Conservation (phyloP, 2,113 vertebrate genomes). For the Neolamprologus devosi region DNA sequence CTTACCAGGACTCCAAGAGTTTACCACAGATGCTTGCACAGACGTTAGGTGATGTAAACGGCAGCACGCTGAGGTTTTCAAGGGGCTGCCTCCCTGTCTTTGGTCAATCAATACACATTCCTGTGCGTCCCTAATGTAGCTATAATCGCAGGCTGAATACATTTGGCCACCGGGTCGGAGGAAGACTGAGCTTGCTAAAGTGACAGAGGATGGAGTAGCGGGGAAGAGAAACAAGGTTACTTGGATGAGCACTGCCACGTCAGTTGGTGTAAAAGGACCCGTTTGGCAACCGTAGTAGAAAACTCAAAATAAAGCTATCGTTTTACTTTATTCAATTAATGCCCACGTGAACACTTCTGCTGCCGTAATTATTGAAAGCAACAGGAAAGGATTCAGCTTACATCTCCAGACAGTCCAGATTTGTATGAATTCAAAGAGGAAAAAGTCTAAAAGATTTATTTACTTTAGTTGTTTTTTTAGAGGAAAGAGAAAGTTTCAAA, state of each 20-base stretch:
- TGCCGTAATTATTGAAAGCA: background rate
- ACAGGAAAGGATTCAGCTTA: background rate
- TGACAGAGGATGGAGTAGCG: constrained; percentile 50
- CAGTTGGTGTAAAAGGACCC: constrained; percentile 51
- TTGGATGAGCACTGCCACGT: background rate
- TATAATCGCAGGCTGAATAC: constrained; percentile 65
- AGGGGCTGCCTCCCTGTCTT: constrained; percentile 49
- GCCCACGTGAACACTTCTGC: constrained; percentile 6
- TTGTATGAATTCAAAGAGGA: background rate
- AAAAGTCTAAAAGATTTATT: background rate
- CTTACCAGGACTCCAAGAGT: constrained; percentile 67
- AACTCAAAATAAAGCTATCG: constrained; percentile 36
- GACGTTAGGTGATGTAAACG: constrained; percentile 62
- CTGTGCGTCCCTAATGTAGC: constrained; percentile 67
- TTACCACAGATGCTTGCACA: constrained; percentile 64
- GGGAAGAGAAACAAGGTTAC: constrained; percentile 54
- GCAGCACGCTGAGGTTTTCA: constrained; percentile 52
- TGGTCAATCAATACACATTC: constrained; percentile 71
- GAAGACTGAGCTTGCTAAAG: constrained; percentile 34
- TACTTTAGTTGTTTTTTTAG: background rate
- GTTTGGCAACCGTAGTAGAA: constrained; percentile 19
- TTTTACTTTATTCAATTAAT: constrained; percentile 53
- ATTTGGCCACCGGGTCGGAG: constrained; percentile 38
- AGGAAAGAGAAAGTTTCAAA: background rate
- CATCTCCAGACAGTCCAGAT: background rate